Evolutionary conservation across 1,140 invertebrate genomes (phyloP).

Genomic region (Neotoxoptera formosana): DNA sequence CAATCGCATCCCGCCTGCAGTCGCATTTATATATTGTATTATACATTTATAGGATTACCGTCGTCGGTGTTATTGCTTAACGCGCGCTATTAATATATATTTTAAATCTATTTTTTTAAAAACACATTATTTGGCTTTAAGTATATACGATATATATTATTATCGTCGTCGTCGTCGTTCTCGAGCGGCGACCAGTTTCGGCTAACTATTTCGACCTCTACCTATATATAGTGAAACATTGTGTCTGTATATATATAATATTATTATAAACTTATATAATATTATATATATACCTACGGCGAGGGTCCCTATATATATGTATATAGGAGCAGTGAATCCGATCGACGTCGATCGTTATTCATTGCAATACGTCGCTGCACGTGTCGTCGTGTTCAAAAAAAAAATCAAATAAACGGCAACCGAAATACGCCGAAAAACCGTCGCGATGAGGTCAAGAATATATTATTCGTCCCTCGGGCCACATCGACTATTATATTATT

Average conservation of each 20-base stretch:
- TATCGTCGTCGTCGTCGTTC: background rate
- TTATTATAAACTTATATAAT: too few species aligned
- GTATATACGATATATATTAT: background rate
- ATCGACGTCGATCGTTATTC: background rate
- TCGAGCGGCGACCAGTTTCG: background rate
- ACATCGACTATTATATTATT: background rate
- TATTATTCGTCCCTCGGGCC: background rate
- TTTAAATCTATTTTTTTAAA: background rate
- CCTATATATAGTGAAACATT: background rate
- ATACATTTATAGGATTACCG: background rate
- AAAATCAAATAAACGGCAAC: background rate
- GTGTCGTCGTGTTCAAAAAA: background rate
- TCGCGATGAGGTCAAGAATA: background rate
- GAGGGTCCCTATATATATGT: too few species aligned
- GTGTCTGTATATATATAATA: background rate
- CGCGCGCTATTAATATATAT: background rate
- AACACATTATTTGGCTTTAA: background rate
- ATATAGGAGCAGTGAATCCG: background rate
- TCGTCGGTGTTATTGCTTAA: background rate
- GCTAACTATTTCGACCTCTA: slow-evolving; percentile 12
- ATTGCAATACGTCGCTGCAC: background rate
- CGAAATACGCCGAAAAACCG: background rate
- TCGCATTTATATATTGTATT: background rate
- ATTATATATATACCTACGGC: background rate
- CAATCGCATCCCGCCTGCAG: background rate